These are phyloP conservation scores for Dyspetes luteomarginatus DNA, from an alignment of 2,888 invertebrate genomes.

Conservation along the genomic window DNA sequence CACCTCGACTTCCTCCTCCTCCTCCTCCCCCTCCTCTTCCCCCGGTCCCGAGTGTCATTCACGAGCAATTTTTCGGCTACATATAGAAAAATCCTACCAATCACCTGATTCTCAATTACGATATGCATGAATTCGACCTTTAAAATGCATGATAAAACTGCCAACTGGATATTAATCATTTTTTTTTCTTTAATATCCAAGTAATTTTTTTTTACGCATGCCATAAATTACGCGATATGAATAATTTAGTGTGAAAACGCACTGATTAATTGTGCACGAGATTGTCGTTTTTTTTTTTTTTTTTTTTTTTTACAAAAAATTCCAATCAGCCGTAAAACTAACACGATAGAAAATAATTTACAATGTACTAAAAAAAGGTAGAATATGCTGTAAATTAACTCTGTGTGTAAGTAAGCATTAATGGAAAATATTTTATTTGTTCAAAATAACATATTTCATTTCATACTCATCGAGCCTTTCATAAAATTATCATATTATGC, in stretches of 20 bases:
- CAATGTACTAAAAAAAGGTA: slow-evolving; percentile 53
- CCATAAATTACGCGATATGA: slow-evolving; percentile 33
- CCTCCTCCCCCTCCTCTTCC: slow-evolving; percentile 82
- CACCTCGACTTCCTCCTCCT: slow-evolving; percentile 81
- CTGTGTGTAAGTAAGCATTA: slow-evolving; percentile 31
- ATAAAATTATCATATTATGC: slow-evolving; percentile 31
- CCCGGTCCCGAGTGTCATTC: slow-evolving; percentile 85
- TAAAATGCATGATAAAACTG: slow-evolving; percentile 27
- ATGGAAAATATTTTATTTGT: neutral
- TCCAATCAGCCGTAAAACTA: slow-evolving; percentile 19
- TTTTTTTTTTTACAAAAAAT: neutral
- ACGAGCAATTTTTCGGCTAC: slow-evolving; percentile 84
- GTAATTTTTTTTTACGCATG: slow-evolving; percentile 11
- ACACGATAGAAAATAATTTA: slow-evolving; percentile 22
- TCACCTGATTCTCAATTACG: slow-evolving; percentile 8
- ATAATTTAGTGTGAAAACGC: neutral
- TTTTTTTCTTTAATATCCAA: neutral
- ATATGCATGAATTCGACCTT: slow-evolving; percentile 48
- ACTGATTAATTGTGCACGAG: slow-evolving; percentile 4
- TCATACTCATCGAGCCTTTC: slow-evolving; percentile 20
- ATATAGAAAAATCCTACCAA: slow-evolving; percentile 72
- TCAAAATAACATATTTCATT: slow-evolving; percentile 1
- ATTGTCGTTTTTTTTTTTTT: slow-evolving; percentile 5
- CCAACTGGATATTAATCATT: neutral
- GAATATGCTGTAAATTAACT: slow-evolving; percentile 43